Evolutionary conservation across 2,888 invertebrate genomes (phyloP).

Genomic region (Rambutsinella grinnellia): DNA sequence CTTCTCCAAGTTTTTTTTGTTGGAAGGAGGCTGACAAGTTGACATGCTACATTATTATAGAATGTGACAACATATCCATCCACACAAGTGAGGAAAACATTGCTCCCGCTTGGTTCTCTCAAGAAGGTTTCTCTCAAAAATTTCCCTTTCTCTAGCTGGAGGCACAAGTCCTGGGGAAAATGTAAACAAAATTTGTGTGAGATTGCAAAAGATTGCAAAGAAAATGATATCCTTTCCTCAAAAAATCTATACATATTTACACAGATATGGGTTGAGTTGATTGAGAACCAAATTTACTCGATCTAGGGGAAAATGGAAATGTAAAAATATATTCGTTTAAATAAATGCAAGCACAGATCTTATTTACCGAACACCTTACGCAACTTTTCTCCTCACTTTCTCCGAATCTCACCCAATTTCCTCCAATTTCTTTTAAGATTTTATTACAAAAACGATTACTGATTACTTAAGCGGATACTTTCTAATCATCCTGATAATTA

Average conservation of each 20-base stretch:
- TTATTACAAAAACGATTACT: neutral
- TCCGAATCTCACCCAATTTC: neutral
- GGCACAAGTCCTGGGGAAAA: neutral
- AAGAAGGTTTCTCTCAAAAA: neutral
- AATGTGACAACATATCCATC: neutral
- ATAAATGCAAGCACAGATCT: neutral
- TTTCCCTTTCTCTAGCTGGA: neutral
- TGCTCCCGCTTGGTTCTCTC: neutral
- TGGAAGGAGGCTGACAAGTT: slow-evolving; percentile 33
- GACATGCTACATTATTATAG: slow-evolving; percentile 30
- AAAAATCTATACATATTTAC: neutral
- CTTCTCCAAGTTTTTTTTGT: slow-evolving; percentile 2
- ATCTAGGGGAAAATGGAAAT: too few species aligned
- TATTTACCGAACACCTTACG: neutral
- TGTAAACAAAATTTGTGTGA: neutral
- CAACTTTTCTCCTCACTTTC: neutral
- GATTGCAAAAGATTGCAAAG: neutral
- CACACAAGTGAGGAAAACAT: slow-evolving; percentile 3
- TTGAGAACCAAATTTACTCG: too few species aligned
- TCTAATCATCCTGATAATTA: neutral
- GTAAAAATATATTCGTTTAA: neutral
- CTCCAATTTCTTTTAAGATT: neutral
- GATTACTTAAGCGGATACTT: too few species aligned
- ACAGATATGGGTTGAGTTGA: too few species aligned
- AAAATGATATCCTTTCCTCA: neutral